phyloP scores from a whole-genome alignment of 2,888 invertebrate genomes.

The Leptopterna dolabrata region DNA sequence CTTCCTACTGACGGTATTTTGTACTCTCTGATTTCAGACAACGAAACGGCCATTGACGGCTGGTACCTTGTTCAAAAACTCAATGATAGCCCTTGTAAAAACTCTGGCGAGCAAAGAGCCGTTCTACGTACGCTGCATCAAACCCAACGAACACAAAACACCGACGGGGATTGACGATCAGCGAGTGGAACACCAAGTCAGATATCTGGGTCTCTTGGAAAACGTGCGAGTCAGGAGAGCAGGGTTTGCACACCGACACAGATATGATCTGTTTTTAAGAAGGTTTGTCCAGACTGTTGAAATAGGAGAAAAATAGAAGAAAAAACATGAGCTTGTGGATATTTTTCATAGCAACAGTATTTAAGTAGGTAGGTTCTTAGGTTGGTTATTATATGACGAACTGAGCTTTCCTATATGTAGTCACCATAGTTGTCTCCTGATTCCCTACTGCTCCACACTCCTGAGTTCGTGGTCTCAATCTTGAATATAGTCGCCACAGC shows the following conservation, averaged over 20 bases:
- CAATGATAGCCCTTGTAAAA: conserved; percentile 89
- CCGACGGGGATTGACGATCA: conserved; percentile 87
- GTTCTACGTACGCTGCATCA: conserved; percentile 96
- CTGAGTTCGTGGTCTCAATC: too few relatives aligned
- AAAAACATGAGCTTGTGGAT: too few relatives aligned
- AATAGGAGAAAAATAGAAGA: too few relatives aligned
- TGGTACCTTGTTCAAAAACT: conserved; percentile 93
- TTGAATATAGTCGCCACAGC: too few relatives aligned
- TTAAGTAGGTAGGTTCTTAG: too few relatives aligned
- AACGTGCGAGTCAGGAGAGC: conserved; percentile 95
- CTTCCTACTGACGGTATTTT: not conserved
- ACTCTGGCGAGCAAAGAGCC: conserved; percentile 93
- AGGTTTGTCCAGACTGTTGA: too few relatives aligned
- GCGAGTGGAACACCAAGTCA: conserved; percentile 79
- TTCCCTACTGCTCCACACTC: too few relatives aligned
- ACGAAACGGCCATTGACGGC: conserved; percentile 96
- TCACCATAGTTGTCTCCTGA: too few relatives aligned
- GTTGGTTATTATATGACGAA: too few relatives aligned
- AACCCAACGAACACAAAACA: conserved; percentile 95
- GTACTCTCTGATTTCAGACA: conserved; percentile 72
- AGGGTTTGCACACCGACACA: conserved; percentile 95
- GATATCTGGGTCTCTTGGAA: conserved; percentile 92
- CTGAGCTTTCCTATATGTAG: too few relatives aligned
- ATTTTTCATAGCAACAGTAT: too few relatives aligned
- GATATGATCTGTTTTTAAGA: conserved; percentile 91